Conservation (phyloP, 37 sponge, comb jelly and placozoan genomes). For the Axinella damicornis region DNA sequence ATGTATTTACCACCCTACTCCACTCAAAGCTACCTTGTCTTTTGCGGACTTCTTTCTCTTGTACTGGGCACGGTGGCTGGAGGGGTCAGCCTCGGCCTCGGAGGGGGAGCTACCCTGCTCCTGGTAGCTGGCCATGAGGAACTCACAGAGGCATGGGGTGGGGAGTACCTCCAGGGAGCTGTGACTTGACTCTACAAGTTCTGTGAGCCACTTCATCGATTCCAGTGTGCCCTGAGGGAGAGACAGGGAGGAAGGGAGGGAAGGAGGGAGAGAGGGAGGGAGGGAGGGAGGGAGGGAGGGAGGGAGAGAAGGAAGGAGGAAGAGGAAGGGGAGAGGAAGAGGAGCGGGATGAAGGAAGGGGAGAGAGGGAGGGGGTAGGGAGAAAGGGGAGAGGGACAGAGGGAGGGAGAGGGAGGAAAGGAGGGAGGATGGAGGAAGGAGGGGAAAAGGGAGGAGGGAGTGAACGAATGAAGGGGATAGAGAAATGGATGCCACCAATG, state of each 20-base stretch:
- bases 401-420: background rate
- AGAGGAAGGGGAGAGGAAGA: conserved; percentile 6
- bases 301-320: conserved; percentile 6
- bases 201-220: conserved; percentile 96
- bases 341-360: background rate
- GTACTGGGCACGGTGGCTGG: conserved; percentile 66
- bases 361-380: background rate
- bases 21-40: conserved; percentile 71
- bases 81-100: conserved; percentile 38
- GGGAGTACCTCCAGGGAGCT: conserved; percentile 95
- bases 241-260: conserved; percentile 5
- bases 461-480: no score
- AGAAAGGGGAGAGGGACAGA: no score
- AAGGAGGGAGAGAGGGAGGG: conserved; percentile 1
- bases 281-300: conserved; percentile 11
- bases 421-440: no score
- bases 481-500: no score
- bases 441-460: no score
- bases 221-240: conserved; percentile 79
- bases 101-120: conserved; percentile 26
- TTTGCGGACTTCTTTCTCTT: conserved; percentile 58
- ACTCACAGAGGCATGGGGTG: conserved; percentile 97
- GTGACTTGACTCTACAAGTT: conserved; percentile 87
- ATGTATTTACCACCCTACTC: no score
- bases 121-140: conserved; percentile 83